These are phyloP conservation scores for Phrynocephalus vlangalii DNA, from an alignment of 2,797 vertebrate genomes.

Conservation along the genomic window DNA sequence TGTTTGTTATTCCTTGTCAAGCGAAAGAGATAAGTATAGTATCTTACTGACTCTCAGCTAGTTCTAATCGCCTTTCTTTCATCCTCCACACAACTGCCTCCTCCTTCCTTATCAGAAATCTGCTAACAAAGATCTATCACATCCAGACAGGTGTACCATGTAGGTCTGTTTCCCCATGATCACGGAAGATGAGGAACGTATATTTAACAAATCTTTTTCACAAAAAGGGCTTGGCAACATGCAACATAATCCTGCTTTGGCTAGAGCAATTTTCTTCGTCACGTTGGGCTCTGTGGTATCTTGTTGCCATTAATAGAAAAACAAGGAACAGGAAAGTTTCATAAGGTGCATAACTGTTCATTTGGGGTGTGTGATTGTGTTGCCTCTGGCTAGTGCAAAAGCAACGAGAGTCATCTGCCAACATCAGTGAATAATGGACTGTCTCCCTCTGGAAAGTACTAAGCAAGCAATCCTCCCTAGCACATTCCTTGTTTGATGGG, in stretches of 20 bases:
- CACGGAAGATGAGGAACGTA: conserved; percentile 37
- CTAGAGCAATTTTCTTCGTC: conserved; percentile 59
- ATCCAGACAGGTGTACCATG: conserved; percentile 63
- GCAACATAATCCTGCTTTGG: conserved; percentile 30
- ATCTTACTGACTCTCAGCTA: conserved; percentile 57
- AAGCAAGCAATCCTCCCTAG: neutral
- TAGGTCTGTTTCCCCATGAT: conserved; percentile 65
- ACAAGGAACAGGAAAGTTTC: neutral
- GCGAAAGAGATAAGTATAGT: neutral
- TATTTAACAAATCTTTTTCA: conserved; percentile 48
- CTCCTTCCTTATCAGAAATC: conserved; percentile 52
- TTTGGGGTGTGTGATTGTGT: neutral
- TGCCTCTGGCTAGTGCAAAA: neutral
- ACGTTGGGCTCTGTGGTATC: neutral
- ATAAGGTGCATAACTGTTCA: fast-evolving
- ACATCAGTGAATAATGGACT: neutral
- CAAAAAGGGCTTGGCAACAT: conserved; percentile 34
- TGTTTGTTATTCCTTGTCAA: conserved; percentile 35
- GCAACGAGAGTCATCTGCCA: neutral
- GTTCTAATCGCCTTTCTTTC: conserved; percentile 72
- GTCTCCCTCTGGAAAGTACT: neutral
- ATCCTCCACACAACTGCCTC: conserved; percentile 65
- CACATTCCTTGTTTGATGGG: neutral
- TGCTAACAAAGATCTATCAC: conserved; percentile 54
- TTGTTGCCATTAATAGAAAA: neutral